Percentiles rank a stretch among this genome's conserved stretches.
Conservation (phyloP, 2,888 invertebrate genomes). For the Drosophila tripunctata region DNA sequence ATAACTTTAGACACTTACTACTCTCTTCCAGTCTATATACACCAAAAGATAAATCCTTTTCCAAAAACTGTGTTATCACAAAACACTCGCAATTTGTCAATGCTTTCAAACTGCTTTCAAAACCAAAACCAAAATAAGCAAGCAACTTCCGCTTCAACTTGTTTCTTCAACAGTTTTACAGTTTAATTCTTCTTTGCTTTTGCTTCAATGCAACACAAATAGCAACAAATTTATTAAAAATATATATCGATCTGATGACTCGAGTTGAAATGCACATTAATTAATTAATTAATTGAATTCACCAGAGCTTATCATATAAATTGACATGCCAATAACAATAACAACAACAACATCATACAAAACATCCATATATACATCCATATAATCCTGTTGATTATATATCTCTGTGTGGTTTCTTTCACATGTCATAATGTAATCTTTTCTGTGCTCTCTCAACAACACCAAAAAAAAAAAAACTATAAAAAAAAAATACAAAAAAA, state of each 20-base stretch:
- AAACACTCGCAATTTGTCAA: conserved; percentile 25
- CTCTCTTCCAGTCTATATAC: conserved; percentile 22
- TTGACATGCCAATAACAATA: conserved; percentile 53
- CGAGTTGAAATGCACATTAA: conserved; percentile 25
- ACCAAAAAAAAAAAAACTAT: conserved; percentile 21
- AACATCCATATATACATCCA: conserved; percentile 18
- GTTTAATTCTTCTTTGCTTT: conserved; percentile 47
- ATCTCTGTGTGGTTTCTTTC: conserved; percentile 55
- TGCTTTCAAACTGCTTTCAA: conserved; percentile 39
- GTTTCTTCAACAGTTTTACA: conserved; percentile 35
- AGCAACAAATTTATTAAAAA: conserved; percentile 10
- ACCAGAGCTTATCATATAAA: conserved; percentile 71
- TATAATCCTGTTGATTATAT: conserved; percentile 35
- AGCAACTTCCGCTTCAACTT: conserved; percentile 48
- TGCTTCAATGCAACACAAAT: conserved; percentile 68
- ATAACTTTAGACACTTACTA: conserved; percentile 19
- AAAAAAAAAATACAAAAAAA: conserved; percentile 21
- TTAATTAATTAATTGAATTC: conserved; percentile 16
- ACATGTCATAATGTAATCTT: conserved; percentile 59
- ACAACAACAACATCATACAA: conserved; percentile 22
- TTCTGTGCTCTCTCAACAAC: conserved; percentile 59
- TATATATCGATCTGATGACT: conserved; percentile 29
- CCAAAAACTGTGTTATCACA: conserved; percentile 26
- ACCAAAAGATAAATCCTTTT: conserved; percentile 75
- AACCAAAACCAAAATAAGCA: conserved; percentile 19